These are phyloP conservation scores for Hylomyscus alleni DNA, from an alignment of 2,797 vertebrate species.

Conservation along the genomic window DNA sequence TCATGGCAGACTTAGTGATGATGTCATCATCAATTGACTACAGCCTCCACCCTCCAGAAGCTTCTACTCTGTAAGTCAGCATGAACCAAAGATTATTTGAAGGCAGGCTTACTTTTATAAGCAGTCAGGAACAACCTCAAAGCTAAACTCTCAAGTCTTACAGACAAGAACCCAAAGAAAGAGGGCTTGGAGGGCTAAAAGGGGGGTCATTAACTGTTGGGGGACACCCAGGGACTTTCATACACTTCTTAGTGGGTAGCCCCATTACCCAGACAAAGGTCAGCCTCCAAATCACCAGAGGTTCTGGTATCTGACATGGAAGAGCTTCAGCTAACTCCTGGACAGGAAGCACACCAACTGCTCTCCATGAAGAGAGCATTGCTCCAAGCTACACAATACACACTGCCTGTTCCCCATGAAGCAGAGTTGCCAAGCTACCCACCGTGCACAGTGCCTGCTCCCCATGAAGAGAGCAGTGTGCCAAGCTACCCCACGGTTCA, in stretches of 20 bases:
- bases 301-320: neutral
- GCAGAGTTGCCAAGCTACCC: no score
- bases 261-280: no score
- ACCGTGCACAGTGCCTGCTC: no score
- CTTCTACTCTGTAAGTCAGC: neutral
- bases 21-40: neutral
- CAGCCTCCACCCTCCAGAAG: neutral
- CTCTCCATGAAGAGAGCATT: neutral
- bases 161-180: neutral
- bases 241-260: fast-evolving
- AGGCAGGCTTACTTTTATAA: neutral
- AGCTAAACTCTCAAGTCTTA: neutral
- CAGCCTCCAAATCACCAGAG: neutral
- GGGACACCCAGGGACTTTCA: neutral
- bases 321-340: neutral
- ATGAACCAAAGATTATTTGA: neutral
- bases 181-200: neutral
- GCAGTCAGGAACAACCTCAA: neutral
- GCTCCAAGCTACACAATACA: neutral
- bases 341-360: no score
- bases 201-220: neutral
- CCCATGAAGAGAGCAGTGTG: neutral
- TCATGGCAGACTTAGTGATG: no score
- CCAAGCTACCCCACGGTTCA: no score
- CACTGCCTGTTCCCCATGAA: neutral